Percentiles rank a stretch among this genome's conserved stretches.
phyloP scores from a whole-genome alignment of 1,140 invertebrate species.

The Dryas iulia region DNA sequence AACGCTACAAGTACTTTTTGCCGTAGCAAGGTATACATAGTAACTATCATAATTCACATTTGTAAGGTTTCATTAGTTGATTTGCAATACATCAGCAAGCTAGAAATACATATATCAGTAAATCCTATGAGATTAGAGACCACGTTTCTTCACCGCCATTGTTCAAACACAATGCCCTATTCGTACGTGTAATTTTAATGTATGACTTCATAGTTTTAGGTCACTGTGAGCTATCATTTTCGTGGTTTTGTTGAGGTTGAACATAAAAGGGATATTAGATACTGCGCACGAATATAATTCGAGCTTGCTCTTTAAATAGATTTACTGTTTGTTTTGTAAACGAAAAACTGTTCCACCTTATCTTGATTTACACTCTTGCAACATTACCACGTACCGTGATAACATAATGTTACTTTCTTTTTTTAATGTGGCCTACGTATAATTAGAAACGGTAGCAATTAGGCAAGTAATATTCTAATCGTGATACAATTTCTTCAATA shows the following conservation, averaged over 20 bases:
- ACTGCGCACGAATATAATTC: not conserved
- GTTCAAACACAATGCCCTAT: constrained; percentile 37
- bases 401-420: not conserved
- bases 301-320: constrained; percentile 7
- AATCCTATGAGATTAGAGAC: constrained; percentile 18
- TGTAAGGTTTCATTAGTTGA: constrained; percentile 11
- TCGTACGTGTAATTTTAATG: constrained; percentile 22
- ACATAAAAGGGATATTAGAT: constrained; percentile 10
- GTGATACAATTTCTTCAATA: too few relatives aligned
- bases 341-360: not conserved
- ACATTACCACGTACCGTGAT: not conserved
- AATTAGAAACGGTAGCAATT: too few relatives aligned
- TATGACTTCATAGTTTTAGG: constrained; percentile 20
- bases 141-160: constrained; percentile 28
- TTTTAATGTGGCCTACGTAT: not conserved
- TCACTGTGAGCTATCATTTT: constrained; percentile 12
- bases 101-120: not conserved
- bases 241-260: constrained; percentile 11
- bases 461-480: too few relatives aligned
- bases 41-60: not conserved
- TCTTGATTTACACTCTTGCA: constrained; percentile 7
- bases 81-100: constrained; percentile 14
- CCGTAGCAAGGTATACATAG: not conserved
- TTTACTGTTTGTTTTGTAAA: constrained; percentile 9
- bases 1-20: not conserved